These are phyloP conservation scores for human (Homo sapiens) DNA, from an alignment of 2,113 vertebrate genomes.

Conservation along the genomic window DNA sequence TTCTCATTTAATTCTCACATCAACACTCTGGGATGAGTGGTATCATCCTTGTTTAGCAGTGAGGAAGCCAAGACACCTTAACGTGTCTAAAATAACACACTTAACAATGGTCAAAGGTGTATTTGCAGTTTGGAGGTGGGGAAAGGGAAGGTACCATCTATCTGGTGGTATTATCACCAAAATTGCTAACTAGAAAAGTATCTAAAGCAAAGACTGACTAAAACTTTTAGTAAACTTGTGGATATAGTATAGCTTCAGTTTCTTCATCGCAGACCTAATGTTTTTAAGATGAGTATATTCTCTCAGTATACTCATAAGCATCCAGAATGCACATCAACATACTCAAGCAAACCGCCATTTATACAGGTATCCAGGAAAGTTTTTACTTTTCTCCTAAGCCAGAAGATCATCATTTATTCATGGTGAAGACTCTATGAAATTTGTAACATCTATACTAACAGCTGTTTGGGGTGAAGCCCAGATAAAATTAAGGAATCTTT, in stretches of 20 bases:
- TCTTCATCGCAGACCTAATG: neutral
- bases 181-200: neutral
- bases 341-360: neutral
- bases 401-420: constrained; percentile 50
- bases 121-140: neutral
- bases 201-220: neutral
- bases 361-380: neutral
- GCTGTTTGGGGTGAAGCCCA: neutral
- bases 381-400: neutral
- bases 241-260: neutral
- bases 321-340: neutral
- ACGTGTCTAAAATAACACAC: neutral
- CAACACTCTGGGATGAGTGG: neutral
- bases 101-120: neutral
- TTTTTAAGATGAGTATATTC: neutral
- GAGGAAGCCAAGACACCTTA: neutral
- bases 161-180: neutral
- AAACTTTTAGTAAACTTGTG: neutral
- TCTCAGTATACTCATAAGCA: neutral
- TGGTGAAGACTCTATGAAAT: neutral
- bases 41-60: neutral
- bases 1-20: neutral
- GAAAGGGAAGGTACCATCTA: neutral
- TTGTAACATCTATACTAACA: constrained; percentile 5
- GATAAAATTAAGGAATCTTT: constrained; percentile 37